A percentile compares a stretch with the other conserved stretches of the same genome.
These are phyloP conservation scores for Vidua macroura DNA, from an alignment of 2,113 vertebrate genomes.

Conservation along the genomic window DNA sequence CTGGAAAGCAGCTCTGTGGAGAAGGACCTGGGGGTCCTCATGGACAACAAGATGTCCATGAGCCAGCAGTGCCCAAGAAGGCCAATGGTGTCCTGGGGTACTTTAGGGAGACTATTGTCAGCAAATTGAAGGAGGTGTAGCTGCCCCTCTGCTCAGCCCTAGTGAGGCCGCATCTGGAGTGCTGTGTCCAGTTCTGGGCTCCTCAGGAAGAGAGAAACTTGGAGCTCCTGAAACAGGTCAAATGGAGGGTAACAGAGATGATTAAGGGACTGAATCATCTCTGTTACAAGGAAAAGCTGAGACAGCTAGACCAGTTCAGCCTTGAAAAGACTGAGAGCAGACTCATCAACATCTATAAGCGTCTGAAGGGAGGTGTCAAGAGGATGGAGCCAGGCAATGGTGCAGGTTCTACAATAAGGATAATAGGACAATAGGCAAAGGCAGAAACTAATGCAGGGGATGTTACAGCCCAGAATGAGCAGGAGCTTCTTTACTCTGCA, in stretches of 20 bases:
- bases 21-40: not conserved
- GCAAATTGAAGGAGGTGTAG: not conserved
- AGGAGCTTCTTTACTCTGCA: not conserved
- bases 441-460: not conserved
- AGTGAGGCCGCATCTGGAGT: not conserved
- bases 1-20: not conserved
- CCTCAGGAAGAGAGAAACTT: not conserved
- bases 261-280: not conserved
- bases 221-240: not conserved
- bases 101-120: not conserved
- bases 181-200: not conserved
- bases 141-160: not conserved
- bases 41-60: not conserved
- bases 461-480: not conserved
- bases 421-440: not conserved
- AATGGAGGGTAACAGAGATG: fast-evolving
- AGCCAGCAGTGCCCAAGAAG: not conserved
- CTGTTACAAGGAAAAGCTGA: not conserved
- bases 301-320: not conserved
- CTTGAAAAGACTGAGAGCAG: not conserved
- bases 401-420: not conserved
- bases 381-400: not conserved
- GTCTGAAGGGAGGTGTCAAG: not conserved
- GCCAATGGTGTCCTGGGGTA: fast-evolving
- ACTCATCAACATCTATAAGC: not conserved